Base-by-base conservation (phyloP, 1,140 invertebrate species). In the Riptortus pedestris region DNA sequence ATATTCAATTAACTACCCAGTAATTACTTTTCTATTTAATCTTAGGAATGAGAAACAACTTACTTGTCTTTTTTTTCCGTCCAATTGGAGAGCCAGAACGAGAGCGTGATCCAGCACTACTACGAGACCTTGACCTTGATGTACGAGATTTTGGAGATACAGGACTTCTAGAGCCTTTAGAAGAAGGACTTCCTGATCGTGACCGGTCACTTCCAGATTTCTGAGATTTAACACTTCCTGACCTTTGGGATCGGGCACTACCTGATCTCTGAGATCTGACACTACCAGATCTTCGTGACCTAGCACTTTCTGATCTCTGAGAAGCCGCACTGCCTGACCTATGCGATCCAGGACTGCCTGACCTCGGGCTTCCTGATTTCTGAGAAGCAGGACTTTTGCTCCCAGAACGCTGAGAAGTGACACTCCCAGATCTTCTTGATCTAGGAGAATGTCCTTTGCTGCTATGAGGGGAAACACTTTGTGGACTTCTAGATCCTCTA, bases 301-400 rank as follows among this genome's bases (percentile, higher is more conserved):
- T 60, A 9, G 33, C 45, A 22, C 31, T 47, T n/a, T 26, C 12
- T 66, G 31, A 26, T 45, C 52, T 59, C 60, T n/a, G n/a, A n/a
- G n/a, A n/a, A n/a, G n/a, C n/a, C n/a, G n/a, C n/a, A n/a, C 29
- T 31, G 24, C 55, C 55, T 3, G 72, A 73, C 0, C 29, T 64
- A 4, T 70, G 71, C 1, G 74, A 74, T 7, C 65, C 70, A 16
- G 73, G 70, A 27, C 69, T 69, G 43, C n/a, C n/a, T n/a, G n/a
- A n/a, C n/a, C n/a, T n/a, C n/a, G n/a, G n/a, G n/a, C n/a, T n/a
- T n/a, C 72, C 72, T 2, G 73, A 74, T 55, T 69, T 70, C 43
- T 66, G 68, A 52, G 48, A 26, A 11, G 55, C 48, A n/a, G 65
- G 48, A 16, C 65, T 66, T 3, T 2, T n/a, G 22, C 57, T 59